Base-by-base conservation (phyloP, 2,888 invertebrate species). In the Sesamia inferens region DNA sequence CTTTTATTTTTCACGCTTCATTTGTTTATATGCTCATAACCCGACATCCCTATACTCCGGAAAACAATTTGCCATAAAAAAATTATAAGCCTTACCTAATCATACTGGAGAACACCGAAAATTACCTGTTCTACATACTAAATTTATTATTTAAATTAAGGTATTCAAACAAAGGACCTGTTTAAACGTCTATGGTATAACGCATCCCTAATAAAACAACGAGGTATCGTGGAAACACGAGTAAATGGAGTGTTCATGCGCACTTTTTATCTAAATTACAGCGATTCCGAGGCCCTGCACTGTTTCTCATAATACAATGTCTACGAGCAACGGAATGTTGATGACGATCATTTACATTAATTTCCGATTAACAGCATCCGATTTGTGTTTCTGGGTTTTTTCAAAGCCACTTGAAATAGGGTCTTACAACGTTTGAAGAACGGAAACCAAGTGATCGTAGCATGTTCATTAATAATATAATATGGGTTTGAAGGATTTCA, bases 81-180 rank as follows among this genome's bases (percentile, higher is more conserved):
- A 68, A 76, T 68, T 51, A 75, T 76, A 77, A 67, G 68, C 71
- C 51, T 67, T 66, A 62, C 58, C 62, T 82, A 84, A 81, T 84
- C 78, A 84, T 74, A 67, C 59, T 63, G 47, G 51, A 58, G 64
- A 55, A 55, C 67, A 66, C 71, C 68, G 65, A 74, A 83, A 80
- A 83, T 87, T 80, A 87, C 77, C 70, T 66, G 78, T 81, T 68
- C 68, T 79, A 79, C 82, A 81, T 44, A 68, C 77, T 71, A 78
- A 79, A 87, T 87, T 85, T 88, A 88, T 86, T 87, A 87, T 88
- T 86, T 85, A 87, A 88, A 88, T 88, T 85, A 87, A 85, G 85
- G 86, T 84, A 74, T 85, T 79, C 88, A 88, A 88, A 88, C 87
- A 85, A 81, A 81, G 78, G 82, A 73, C 81, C 84, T 78, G 81